phyloP scores from a whole-genome alignment of 2,797 vertebrate species.

The Tolypeutes matacus region DNA sequence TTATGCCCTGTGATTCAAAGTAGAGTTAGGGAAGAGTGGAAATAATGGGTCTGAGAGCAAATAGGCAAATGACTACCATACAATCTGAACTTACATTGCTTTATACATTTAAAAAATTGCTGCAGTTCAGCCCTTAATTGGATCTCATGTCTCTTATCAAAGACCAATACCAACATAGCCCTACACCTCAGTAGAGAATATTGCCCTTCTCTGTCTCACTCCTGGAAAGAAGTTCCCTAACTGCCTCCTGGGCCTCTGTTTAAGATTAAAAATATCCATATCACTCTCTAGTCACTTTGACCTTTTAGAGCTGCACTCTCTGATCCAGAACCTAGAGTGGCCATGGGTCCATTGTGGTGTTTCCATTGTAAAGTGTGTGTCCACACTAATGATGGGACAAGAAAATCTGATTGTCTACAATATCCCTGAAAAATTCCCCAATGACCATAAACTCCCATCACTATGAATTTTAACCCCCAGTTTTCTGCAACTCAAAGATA shows the following conservation, averaged over 20 bases:
- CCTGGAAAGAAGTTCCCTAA: background rate
- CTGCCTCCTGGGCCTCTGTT: background rate
- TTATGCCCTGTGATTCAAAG: background rate
- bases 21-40: background rate
- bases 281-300: background rate
- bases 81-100: background rate
- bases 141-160: background rate
- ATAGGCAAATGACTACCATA: background rate
- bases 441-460: background rate
- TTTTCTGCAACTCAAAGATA: background rate
- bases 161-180: background rate
- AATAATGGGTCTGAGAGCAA: background rate
- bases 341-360: background rate
- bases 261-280: background rate
- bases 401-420: background rate
- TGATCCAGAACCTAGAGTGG: background rate
- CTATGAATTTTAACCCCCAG: background rate
- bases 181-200: background rate
- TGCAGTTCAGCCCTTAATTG: background rate
- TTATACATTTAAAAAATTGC: background rate
- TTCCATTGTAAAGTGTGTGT: background rate
- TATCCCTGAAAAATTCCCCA: background rate
- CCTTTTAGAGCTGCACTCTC: background rate
- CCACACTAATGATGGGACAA: background rate
- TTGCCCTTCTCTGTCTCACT: background rate